Evolutionary conservation across 1,140 invertebrate species (phyloP).

Genomic region (Galendromus occidentalis): DNA sequence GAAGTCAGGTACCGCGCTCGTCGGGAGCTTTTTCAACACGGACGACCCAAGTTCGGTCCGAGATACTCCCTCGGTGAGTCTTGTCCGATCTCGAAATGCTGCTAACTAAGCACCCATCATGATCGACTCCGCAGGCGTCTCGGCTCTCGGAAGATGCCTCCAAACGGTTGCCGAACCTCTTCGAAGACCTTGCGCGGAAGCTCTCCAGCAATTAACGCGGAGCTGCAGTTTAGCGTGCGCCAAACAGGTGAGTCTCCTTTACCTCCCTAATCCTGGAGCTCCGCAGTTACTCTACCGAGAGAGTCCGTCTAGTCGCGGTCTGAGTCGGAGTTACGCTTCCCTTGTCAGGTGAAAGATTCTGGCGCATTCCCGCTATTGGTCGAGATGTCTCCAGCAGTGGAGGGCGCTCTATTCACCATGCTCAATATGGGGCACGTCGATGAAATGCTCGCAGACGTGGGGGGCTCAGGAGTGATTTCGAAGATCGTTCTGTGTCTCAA

Average conservation of each 20-base stretch:
- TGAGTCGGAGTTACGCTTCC: background rate
- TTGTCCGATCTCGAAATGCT: no score
- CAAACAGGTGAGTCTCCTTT: background rate
- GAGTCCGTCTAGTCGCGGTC: no score
- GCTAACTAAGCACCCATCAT: no score
- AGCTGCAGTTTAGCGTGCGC: background rate
- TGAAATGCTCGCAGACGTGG: slow-evolving; percentile 3
- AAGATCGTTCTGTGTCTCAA: background rate
- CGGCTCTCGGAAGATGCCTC: background rate
- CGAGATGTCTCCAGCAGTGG: background rate
- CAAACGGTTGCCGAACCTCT: background rate
- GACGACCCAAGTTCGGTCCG: no score
- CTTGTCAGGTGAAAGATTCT: background rate
- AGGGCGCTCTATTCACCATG: background rate
- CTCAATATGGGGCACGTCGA: background rate
- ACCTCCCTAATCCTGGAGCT: no score
- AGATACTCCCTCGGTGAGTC: no score
- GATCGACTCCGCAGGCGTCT: background rate
- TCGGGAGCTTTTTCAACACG: no score
- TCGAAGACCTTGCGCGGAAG: background rate
- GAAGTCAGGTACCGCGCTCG: no score
- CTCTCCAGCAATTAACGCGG: background rate
- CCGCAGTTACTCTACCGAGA: no score
- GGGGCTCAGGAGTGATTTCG: background rate
- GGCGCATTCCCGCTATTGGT: background rate